Evolutionary conservation across 2,113 vertebrate genomes (phyloP).

Genomic region (Noctilio leporinus): DNA sequence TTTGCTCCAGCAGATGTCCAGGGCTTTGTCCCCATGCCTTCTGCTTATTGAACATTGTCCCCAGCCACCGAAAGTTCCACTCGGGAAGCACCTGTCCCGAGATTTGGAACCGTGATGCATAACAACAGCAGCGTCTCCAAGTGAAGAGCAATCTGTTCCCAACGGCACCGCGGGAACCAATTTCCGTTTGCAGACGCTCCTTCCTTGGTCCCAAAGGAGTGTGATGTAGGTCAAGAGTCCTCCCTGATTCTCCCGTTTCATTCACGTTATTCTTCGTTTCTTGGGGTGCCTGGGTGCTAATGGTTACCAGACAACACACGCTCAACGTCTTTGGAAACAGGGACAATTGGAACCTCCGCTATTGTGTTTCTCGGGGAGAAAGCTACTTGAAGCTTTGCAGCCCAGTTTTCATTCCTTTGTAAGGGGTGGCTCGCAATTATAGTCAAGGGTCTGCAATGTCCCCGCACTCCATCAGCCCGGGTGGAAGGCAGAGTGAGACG

Average conservation of each 20-base stretch:
- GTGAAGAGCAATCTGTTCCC: not conserved
- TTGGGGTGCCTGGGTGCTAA: not conserved
- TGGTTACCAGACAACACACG: not conserved
- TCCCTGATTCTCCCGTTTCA: not conserved
- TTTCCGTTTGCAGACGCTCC: not conserved
- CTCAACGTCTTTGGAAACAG: not conserved
- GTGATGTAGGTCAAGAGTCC: not conserved
- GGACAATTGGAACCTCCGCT: not conserved
- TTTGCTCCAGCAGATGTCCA: not conserved
- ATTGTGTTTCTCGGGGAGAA: not conserved
- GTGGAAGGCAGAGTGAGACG: not conserved
- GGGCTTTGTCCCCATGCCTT: not conserved
- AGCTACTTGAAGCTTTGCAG: not conserved
- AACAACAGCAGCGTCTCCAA: not conserved
- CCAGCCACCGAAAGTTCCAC: not conserved
- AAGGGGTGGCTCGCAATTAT: not conserved
- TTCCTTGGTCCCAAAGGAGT: rapidly evolving
- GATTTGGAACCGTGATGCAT: not conserved
- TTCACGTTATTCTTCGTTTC: not conserved
- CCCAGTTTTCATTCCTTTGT: not conserved
- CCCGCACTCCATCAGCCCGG: not conserved
- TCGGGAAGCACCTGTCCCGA: not conserved
- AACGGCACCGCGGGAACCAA: rapidly evolving
- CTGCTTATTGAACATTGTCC: not conserved
- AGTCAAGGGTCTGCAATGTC: not conserved